These are phyloP conservation scores for Chrysolina americana DNA, from an alignment of 2,888 invertebrate genomes.

Conservation along the genomic window DNA sequence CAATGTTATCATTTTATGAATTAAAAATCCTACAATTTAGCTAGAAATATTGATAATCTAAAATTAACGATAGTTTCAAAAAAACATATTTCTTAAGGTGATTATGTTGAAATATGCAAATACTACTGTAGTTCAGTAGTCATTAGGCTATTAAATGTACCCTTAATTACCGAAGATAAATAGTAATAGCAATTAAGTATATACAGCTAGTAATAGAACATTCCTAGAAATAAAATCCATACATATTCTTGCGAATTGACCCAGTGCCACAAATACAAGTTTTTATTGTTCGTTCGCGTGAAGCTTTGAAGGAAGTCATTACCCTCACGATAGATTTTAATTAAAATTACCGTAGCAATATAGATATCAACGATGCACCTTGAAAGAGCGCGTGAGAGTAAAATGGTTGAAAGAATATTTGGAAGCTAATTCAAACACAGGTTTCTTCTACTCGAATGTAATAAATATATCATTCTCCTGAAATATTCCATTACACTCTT, in stretches of 20 bases:
- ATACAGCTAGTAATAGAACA: slow-evolving; percentile 6
- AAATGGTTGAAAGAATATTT: not conserved
- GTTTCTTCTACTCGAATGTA: no score
- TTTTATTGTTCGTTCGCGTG: slow-evolving; percentile 20
- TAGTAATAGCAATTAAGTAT: not conserved
- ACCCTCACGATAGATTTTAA: slow-evolving; percentile 16
- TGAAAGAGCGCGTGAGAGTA: not conserved
- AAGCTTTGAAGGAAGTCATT: slow-evolving; percentile 18
- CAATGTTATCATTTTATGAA: no score
- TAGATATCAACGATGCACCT: slow-evolving; percentile 1
- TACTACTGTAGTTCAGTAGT: not conserved
- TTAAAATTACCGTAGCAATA: not conserved
- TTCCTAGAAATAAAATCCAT: slow-evolving; percentile 9
- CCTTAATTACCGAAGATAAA: not conserved
- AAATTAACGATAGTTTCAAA: not conserved
- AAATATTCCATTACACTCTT: no score
- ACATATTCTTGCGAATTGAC: slow-evolving; percentile 11
- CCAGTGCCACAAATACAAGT: slow-evolving; percentile 9
- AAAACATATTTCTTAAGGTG: not conserved
- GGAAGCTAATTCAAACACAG: no score
- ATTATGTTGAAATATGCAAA: not conserved
- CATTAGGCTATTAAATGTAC: not conserved
- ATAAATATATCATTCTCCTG: no score
- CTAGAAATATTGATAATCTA: no score
- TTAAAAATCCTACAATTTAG: no score